Percentiles rank a stretch among this genome's conserved stretches.
Evolutionary conservation across 2,113 vertebrate species (phyloP).

Genomic region (Regulus satrapa): DNA sequence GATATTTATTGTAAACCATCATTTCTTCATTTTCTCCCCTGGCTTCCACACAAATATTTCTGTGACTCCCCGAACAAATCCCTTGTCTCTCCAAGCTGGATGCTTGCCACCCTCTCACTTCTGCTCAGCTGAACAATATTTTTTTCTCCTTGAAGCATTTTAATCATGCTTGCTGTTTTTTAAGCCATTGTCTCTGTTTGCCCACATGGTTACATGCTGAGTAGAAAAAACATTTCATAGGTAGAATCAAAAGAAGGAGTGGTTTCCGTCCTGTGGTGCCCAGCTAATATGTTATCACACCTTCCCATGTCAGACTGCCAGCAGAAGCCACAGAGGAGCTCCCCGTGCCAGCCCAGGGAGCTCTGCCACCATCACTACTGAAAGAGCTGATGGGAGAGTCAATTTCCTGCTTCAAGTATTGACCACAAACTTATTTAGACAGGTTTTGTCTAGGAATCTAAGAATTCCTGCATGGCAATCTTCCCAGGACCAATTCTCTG

Average conservation of each 20-base stretch:
- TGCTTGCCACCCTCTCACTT: not conserved
- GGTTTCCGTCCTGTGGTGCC: not conserved
- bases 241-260: not conserved
- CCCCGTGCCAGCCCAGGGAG: not conserved
- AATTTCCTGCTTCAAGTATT: not conserved
- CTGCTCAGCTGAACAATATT: not conserved
- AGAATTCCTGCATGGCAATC: not conserved
- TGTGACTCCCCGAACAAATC: not conserved
- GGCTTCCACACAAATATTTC: conserved; percentile 8
- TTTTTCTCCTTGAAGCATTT: not conserved
- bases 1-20: not conserved
- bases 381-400: not conserved
- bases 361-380: not conserved
- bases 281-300: not conserved
- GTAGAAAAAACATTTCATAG: not conserved
- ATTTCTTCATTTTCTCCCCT: not conserved
- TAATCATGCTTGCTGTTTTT: not conserved
- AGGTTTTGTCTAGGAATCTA: conserved; percentile 18
- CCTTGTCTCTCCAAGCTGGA: not conserved
- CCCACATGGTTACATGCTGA: not conserved
- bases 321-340: not conserved
- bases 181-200: not conserved
- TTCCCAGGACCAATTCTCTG: not conserved
- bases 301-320: not conserved
- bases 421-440: conserved; percentile 33